These are phyloP conservation scores for Aselliscus stoliczkanus DNA, from an alignment of 2,797 vertebrate species.

Conservation along the genomic window DNA sequence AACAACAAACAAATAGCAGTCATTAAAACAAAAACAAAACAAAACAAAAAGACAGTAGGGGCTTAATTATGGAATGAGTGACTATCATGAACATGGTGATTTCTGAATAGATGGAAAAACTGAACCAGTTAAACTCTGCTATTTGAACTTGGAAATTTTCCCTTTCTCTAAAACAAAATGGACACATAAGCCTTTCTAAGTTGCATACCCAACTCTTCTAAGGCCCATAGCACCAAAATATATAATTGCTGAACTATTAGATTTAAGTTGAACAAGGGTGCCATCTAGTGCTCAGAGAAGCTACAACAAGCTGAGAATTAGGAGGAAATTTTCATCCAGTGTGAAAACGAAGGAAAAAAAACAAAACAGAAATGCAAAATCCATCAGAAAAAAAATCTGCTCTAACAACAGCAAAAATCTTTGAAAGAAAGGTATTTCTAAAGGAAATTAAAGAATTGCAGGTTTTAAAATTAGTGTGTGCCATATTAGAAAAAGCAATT, in stretches of 20 bases:
- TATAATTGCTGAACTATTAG: background rate
- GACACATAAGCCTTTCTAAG: conserved; percentile 15
- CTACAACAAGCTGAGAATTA: conserved; percentile 28
- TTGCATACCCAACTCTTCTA: background rate
- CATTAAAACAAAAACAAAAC: too few species aligned
- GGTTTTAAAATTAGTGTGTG: background rate
- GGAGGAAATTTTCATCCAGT: background rate
- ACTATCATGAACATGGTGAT: background rate
- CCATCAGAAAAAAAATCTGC: background rate
- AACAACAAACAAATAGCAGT: too few species aligned
- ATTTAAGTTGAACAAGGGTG: conserved; percentile 46
- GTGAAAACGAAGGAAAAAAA: background rate
- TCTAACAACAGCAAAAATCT: background rate
- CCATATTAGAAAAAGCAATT: background rate
- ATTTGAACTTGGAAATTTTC: conserved; percentile 16
- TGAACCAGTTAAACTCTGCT: background rate
- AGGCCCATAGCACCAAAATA: background rate
- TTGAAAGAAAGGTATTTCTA: background rate
- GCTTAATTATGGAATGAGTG: background rate
- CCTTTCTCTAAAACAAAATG: conserved; percentile 25
- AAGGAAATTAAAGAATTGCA: background rate
- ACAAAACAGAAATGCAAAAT: background rate
- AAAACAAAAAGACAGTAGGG: background rate
- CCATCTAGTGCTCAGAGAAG: conserved; percentile 48
- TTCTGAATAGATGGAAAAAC: background rate